Evolutionary conservation across 1,140 invertebrate species (phyloP).

Genomic region (Bradynema listronoti): DNA sequence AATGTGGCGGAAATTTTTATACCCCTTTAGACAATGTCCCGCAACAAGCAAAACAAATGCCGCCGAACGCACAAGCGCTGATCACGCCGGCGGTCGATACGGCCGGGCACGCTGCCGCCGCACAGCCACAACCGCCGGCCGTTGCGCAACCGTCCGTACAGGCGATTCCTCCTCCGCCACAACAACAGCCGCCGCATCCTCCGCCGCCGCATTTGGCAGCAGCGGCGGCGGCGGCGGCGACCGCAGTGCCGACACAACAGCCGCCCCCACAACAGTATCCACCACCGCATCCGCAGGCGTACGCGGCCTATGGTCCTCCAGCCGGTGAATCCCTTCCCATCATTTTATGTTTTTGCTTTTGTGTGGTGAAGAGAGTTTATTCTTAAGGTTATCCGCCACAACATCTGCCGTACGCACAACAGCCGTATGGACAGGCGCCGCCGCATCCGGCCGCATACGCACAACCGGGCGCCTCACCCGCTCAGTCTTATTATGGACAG

Average conservation of each 20-base stretch:
- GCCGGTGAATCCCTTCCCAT: too few relatives aligned
- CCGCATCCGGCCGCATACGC: slow-evolving; percentile 11
- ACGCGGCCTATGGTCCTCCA: too few relatives aligned
- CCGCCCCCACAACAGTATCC: slow-evolving; percentile 16
- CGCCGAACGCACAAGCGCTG: too few relatives aligned
- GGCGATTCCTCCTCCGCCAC: too few relatives aligned
- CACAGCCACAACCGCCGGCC: slow-evolving; percentile 4
- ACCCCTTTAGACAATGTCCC: too few relatives aligned
- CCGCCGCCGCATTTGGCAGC: slow-evolving; percentile 4
- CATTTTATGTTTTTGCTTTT: too few relatives aligned
- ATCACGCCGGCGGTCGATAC: slow-evolving; percentile 1
- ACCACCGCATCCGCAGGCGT: neutral
- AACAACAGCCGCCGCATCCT: slow-evolving; percentile 11
- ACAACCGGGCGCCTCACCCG: slow-evolving; percentile 10
- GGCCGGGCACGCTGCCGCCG: slow-evolving; percentile 12
- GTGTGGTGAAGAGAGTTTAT: too few relatives aligned
- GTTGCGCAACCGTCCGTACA: slow-evolving; percentile 4
- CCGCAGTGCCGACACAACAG: slow-evolving; percentile 14
- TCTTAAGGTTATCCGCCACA: slow-evolving; percentile 13
- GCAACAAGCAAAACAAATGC: too few relatives aligned
- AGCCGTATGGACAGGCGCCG: slow-evolving; percentile 14
- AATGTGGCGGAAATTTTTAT: too few relatives aligned
- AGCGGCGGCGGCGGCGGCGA: neutral
- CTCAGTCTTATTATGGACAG: slow-evolving; percentile 18
- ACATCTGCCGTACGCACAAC: too few relatives aligned